Evolutionary conservation across 2,113 vertebrate species (phyloP).

Genomic region (Rallus limicola): DNA sequence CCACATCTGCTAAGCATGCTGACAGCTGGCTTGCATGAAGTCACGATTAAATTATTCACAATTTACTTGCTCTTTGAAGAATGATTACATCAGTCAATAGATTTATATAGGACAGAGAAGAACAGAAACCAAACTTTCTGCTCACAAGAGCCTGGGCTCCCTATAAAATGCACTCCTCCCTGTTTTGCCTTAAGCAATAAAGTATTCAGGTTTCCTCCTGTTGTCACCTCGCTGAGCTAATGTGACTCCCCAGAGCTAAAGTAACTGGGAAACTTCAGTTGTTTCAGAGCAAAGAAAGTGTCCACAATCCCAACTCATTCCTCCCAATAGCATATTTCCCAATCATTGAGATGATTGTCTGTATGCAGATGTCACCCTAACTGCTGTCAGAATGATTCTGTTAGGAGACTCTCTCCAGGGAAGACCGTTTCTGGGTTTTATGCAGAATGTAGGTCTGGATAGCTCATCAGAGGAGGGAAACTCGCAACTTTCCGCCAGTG

Average conservation of each 20-base stretch:
- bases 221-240: neutral
- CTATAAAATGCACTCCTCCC: neutral
- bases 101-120: neutral
- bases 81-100: neutral
- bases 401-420: neutral
- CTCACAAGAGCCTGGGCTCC: neutral
- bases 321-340: neutral
- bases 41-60: conserved; percentile 6
- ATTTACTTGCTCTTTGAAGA: conserved; percentile 7
- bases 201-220: neutral
- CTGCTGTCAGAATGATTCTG: neutral
- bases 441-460: neutral
- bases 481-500: neutral
- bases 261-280: neutral
- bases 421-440: neutral
- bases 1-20: neutral
- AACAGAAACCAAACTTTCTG: neutral
- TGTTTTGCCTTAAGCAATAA: neutral
- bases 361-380: neutral
- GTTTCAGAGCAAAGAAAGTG: neutral
- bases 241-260: neutral
- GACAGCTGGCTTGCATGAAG: conserved; percentile 14
- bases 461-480: neutral
- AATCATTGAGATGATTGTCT: neutral
- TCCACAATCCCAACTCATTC: neutral